Conservation (phyloP, 2,888 invertebrate genomes). For the Drosophila siamana region DNA sequence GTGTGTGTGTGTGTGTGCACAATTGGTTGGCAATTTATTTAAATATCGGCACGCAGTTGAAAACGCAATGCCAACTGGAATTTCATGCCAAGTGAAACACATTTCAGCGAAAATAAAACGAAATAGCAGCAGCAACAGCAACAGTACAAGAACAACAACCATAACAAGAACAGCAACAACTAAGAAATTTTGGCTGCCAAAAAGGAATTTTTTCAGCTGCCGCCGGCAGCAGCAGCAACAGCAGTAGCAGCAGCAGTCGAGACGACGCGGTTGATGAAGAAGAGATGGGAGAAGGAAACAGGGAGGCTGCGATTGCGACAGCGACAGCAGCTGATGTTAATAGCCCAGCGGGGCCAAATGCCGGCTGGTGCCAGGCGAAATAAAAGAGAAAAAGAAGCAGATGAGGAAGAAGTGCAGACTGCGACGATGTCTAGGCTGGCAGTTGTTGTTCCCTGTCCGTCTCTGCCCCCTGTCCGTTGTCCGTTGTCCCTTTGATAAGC, state of each 20-base stretch:
- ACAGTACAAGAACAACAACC: constrained; percentile 13
- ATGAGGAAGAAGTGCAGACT: constrained; percentile 49
- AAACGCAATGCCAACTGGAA: constrained; percentile 79
- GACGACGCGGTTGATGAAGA: constrained; percentile 3
- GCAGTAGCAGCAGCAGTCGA: constrained; percentile 35
- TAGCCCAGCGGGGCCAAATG: constrained; percentile 79
- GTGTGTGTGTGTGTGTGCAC: constrained; percentile 54
- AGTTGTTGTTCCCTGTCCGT: constrained; percentile 40
- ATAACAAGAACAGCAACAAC: constrained; percentile 16
- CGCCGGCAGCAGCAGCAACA: constrained; percentile 45
- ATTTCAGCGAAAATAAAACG: constrained; percentile 62
- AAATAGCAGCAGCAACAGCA: constrained; percentile 51
- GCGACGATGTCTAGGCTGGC: constrained; percentile 64
- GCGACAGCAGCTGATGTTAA: constrained; percentile 79
- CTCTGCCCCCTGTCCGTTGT: constrained; percentile 14
- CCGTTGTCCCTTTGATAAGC: constrained; percentile 37
- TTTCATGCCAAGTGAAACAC: constrained; percentile 70
- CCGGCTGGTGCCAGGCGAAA: constrained; percentile 68
- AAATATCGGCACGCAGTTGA: constrained; percentile 81
- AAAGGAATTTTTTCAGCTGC: constrained; percentile 81
- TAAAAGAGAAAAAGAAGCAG: constrained; percentile 28
- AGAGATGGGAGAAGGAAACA: constrained; percentile 1
- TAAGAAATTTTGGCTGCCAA: constrained; percentile 66
- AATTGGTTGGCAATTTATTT: constrained; percentile 81
- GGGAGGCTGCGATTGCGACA: constrained; percentile 51